A percentile compares a stretch with the other conserved stretches of the same genome.
Conservation (phyloP, 1,140 invertebrate species). For the Megalonaias nervosa region DNA sequence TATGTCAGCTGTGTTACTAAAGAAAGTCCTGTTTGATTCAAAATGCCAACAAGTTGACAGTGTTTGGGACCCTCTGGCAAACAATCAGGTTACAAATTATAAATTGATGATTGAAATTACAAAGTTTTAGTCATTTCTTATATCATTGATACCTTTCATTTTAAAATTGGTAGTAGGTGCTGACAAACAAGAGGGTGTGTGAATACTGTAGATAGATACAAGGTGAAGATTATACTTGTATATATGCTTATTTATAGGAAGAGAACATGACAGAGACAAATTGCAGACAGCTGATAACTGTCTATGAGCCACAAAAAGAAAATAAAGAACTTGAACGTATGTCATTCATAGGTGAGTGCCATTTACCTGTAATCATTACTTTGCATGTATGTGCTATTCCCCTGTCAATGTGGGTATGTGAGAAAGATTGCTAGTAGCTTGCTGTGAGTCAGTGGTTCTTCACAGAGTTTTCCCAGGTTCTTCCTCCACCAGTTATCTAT, state of each 20-base stretch:
- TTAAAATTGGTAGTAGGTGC: not conserved
- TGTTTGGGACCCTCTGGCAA: too few species aligned
- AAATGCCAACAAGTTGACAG: too few species aligned
- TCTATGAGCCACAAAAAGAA: constrained; percentile 57
- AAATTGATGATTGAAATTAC: too few species aligned
- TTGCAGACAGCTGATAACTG: constrained; percentile 53
- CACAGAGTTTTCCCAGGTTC: too few species aligned
- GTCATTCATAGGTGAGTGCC: constrained; percentile 51
- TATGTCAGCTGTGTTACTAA: too few species aligned
- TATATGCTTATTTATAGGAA: constrained; percentile 41
- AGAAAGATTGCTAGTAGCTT: too few species aligned
- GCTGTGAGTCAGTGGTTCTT: too few species aligned
- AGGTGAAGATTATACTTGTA: not conserved
- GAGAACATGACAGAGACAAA: constrained; percentile 44
- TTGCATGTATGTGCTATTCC: not conserved
- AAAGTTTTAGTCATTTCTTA: not conserved
- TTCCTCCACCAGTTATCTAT: too few species aligned
- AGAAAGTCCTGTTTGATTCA: too few species aligned
- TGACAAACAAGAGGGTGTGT: not conserved
- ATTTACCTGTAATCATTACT: not conserved
- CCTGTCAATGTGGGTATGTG: too few species aligned
- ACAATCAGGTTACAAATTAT: too few species aligned
- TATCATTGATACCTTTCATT: not conserved
- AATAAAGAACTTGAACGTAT: constrained; percentile 47
- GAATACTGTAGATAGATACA: not conserved